phyloP scores from a whole-genome alignment of 1,140 invertebrate genomes.

The Bombus pascuorum region DNA sequence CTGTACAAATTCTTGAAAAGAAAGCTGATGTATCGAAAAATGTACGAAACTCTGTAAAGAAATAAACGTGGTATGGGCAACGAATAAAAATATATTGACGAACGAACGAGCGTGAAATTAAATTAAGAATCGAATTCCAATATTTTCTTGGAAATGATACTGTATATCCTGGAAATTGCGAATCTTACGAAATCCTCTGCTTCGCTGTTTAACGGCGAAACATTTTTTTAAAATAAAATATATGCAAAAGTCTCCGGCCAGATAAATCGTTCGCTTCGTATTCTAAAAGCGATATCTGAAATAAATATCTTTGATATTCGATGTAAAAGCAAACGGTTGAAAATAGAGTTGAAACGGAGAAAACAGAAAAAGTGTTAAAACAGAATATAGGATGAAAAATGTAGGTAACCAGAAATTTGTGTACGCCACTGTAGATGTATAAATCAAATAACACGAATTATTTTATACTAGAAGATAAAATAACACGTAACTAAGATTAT shows the following conservation, averaged over 20 bases:
- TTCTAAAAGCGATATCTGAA: no score
- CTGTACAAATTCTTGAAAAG: background rate
- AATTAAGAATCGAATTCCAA: background rate
- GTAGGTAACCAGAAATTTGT: no score
- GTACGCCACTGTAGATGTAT: background rate
- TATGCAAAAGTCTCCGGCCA: no score
- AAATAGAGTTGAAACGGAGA: background rate
- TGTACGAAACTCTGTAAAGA: background rate
- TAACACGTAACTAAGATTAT: background rate
- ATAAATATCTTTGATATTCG: no score
- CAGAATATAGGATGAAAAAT: no score
- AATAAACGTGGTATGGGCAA: background rate
- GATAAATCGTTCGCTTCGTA: no score
- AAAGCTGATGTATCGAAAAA: background rate
- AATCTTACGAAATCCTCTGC: background rate
- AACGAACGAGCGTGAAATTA: background rate
- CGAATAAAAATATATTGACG: background rate
- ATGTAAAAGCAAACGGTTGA: no score
- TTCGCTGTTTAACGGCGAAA: no score
- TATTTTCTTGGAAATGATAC: background rate
- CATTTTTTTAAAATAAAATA: no score
- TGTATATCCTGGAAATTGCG: background rate
- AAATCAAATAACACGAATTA: background rate
- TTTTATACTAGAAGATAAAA: background rate
- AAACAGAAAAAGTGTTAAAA: no score